Base-by-base conservation (phyloP, 2,888 invertebrate species). In the Lasioglossum marginatum region DNA sequence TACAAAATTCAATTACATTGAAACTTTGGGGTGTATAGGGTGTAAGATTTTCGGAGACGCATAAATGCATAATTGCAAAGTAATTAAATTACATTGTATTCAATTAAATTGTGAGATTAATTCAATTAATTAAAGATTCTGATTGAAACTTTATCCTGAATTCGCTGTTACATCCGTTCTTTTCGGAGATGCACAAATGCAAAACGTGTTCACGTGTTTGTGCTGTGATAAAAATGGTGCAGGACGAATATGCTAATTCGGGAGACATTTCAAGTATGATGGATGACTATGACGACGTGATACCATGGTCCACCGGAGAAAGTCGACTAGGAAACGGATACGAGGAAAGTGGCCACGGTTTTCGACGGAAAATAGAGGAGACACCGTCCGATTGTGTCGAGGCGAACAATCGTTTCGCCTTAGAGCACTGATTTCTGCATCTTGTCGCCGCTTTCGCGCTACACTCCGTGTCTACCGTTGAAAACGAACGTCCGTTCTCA, bases 401-500 rank as follows among this genome's bases (percentile, higher is more conserved):
- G 37, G 23, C 48, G 63, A 68, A 52, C 48, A 74, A 80, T 27
- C 66, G 74, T 34, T 45, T 48, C 31, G 43, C 68, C 34, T 23
- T 66, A 16, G 52, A 52, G 8, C 34, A 19, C 73, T 52, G 63
- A 45, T 66, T 75, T 76, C 78, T 72, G 43, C 63, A n/a, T 31
- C 52, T 71, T 57, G 74, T 75, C 60, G 52, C 57, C 66, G 45
- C 85, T 85, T 76, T 85, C 84, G 48, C 78, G 71, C 71, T 57
- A 75, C 45, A 63, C 66, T 63, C 16, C 23, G 43, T 19, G 77
- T 78, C 23, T 77, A 82, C 77, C 73, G 85, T 77, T 89, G 89
- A 90, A 91, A 91, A 89, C 86, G 90, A 91, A 87, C 80, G 89
- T 89, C 68, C 23, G 88, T 87, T 88, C 82, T 68, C 82, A 77